Base-by-base conservation (phyloP, 2,797 vertebrate genomes). In the Falco naumanni region DNA sequence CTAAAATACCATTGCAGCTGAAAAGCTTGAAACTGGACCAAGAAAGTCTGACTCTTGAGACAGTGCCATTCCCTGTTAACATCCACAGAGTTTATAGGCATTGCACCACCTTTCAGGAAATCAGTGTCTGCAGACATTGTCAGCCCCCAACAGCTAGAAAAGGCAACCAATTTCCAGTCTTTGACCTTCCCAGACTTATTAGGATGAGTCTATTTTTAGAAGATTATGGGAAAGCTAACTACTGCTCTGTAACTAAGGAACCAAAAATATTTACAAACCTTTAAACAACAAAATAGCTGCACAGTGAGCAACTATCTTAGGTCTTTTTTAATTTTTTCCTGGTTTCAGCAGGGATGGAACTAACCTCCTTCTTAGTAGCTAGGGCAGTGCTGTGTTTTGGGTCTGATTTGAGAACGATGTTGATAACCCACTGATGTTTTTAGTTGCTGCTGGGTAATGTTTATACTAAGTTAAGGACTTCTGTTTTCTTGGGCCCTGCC, bases 271-370 rank as follows among this genome's bases (percentile, higher is more conserved):
- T 84, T 93, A 93, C 75, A 86, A 90, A 88, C 8, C 9, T 50
- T 84, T 90, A 63, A 53, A 92, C 48, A 90, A 94, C 34, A 90
- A 93, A 92, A 90, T 68, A 94, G 70, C 57, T 75, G 41, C 57
- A 53, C 14, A 71, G 34, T 29, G 45, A 90, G 54, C 26, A 81
- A 78, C 51, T 66, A 86, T 50, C 64, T 86, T 64, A 0, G 1
- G 50, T 60, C 60, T 81, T 87, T 83, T 53, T 94, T 95, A 41
- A 41, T 14, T 41, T 41, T 41, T 13, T 41, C 41, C 41, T 41
- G 41, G 13, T 41, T 41, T 41, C 41, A 15, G 41, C 41, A 13
- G 41, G 41, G 41, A 41, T 41, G 41, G 13, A 41, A 13, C 13
- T 41, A 41, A 41, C 41, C 14, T 41, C 13, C 41, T 41, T 13